Evolutionary conservation across 2,888 invertebrate genomes (phyloP), one percentile per base, ranked within the genome.

Genomic region (Meloe dianella): DNA sequence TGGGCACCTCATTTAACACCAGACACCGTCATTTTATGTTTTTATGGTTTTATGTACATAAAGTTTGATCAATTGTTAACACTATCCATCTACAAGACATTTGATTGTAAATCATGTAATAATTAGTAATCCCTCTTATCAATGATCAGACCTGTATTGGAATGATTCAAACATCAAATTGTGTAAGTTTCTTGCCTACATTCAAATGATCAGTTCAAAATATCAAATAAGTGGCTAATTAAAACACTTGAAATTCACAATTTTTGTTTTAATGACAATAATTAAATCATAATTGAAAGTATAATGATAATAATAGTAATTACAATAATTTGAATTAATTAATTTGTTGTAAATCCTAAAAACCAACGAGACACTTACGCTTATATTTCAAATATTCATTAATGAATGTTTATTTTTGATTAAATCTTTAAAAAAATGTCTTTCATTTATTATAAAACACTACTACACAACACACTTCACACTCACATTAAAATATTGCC

Each of bases 211-310:
- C n/a, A n/a, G n/a, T n/a, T n/a, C n/a, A n/a, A n/a, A n/a, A n/a
- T n/a, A n/a, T n/a, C n/a, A n/a, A n/a, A n/a, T n/a, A n/a, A n/a
- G n/a, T n/a, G 27, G 27, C 27, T 27, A 27, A 27, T 27, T 27
- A 4, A 27, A 27, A 27, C 27, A 27, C 4, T 32, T 32, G 2
- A 65, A 68, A 68, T 68, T 73, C 72, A 71, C 70, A 73, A 69
- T 66, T 73, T 71, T 69, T 72, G 61, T 67, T 67, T 69, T 69
- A 66, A 67, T 70, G 69, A 73, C 71, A 73, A 74, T 72, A 71
- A 72, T 64, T 64, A 67, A 74, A 69, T 76, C 74, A 78, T 78
- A 76, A 76, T 76, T 76, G n/a, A 41, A n/a, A 73, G 75, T 20
- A 47, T 47, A 20, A 47, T 20, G 8, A 9, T 32, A 38, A 77